Percentiles rank a stretch among this genome's conserved stretches.
These are phyloP conservation scores for Laticauda colubrina DNA, from an alignment of 2,113 vertebrate genomes.

Conservation along the genomic window DNA sequence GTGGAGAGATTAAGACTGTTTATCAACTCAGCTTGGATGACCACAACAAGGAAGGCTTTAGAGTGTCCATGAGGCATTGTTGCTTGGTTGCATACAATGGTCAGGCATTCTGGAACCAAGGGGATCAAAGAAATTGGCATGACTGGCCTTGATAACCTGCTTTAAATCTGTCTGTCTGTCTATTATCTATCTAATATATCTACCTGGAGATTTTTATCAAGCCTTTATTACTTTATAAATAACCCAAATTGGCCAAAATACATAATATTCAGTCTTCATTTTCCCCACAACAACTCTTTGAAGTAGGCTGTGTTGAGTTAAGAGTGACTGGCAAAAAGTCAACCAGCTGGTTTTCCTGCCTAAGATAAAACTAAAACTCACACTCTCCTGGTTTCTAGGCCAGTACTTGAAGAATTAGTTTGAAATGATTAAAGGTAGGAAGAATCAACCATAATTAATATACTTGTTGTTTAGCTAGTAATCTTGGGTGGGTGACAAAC, in stretches of 20 bases:
- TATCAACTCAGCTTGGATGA: not conserved
- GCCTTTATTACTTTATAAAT: not conserved
- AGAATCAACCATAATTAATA: not conserved
- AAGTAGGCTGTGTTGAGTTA: not conserved
- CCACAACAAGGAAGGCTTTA: not conserved
- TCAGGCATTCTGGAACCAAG: not conserved
- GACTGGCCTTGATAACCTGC: not conserved
- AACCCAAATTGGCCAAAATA: not conserved
- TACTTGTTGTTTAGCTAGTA: not conserved
- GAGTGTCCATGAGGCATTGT: slow-evolving; percentile 10
- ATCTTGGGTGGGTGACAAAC: not conserved
- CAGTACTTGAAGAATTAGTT: not conserved
- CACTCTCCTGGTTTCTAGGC: not conserved
- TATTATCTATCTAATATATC: too few species aligned
- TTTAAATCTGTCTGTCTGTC: not conserved
- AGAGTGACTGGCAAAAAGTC: not conserved
- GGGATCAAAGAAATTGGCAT: not conserved
- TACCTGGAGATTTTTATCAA: not conserved
- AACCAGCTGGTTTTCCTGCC: not conserved
- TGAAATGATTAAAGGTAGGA: not conserved
- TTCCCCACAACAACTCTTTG: not conserved
- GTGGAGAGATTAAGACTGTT: not conserved
- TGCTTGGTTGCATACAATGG: not conserved
- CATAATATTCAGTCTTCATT: not conserved
- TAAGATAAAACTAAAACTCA: not conserved